Percentiles rank a stretch among this genome's conserved stretches.
Conservation (phyloP, 2,797 vertebrate species). For the Molossus alvarezi region DNA sequence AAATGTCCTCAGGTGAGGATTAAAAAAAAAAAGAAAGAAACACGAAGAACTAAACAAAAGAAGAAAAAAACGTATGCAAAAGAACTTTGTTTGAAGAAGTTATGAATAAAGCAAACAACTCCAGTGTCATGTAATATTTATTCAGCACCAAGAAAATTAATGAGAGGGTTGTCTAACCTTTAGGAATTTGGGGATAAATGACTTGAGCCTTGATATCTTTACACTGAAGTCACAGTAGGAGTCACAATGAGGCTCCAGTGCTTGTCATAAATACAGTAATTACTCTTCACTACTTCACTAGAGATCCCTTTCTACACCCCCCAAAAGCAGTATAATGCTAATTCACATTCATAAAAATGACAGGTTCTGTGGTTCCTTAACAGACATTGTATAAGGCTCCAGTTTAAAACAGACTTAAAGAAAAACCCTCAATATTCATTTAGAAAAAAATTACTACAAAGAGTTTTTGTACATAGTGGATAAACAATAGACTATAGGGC, state of each 20-base stretch:
- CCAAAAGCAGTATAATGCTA: neutral
- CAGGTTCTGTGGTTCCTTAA: neutral
- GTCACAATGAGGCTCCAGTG: neutral
- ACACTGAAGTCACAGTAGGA: neutral
- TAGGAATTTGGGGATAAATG: constrained; percentile 44
- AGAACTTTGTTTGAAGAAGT: constrained; percentile 46
- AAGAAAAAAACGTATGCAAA: neutral
- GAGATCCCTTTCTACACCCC: neutral
- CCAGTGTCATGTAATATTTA: constrained; percentile 35
- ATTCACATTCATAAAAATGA: neutral
- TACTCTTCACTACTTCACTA: neutral
- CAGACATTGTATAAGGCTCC: neutral
- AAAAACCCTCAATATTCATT: neutral
- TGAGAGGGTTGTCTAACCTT: constrained; percentile 2
- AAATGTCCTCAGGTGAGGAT: too few relatives aligned
- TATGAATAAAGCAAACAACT: constrained; percentile 14
- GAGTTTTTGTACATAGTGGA: neutral
- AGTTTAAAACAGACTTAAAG: neutral
- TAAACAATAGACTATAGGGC: neutral
- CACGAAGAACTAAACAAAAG: neutral
- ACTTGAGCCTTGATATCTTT: neutral
- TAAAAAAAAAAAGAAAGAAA: neutral
- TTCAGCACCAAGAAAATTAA: constrained; percentile 53
- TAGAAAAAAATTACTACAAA: neutral
- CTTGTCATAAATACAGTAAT: neutral